These are phyloP conservation scores for Prionace glauca DNA, from an alignment of 2,797 vertebrate genomes.

Conservation along the genomic window DNA sequence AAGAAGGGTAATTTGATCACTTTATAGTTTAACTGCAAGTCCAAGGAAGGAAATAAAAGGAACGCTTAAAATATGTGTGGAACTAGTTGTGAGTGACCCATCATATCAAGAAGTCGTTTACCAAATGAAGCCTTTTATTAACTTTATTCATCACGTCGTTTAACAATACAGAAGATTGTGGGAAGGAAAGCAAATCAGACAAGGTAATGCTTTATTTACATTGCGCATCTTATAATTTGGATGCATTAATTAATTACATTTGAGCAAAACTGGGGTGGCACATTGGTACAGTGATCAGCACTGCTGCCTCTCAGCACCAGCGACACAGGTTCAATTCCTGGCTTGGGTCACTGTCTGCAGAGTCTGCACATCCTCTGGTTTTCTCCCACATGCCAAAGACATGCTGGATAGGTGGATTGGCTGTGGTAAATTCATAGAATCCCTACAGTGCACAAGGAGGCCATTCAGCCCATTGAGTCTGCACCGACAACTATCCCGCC, in stretches of 20 bases:
- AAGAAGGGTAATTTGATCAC: neutral
- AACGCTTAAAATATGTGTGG: neutral
- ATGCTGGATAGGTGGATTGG: too few species aligned
- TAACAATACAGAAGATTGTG: neutral
- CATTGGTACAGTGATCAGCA: too few species aligned
- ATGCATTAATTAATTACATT: neutral
- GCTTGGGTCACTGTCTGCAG: too few species aligned
- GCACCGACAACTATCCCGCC: too few species aligned
- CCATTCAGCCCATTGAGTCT: too few species aligned
- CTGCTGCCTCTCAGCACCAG: too few species aligned
- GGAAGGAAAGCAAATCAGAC: neutral
- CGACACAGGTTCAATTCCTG: too few species aligned
- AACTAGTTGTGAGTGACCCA: neutral
- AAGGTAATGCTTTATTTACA: neutral
- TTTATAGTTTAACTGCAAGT: neutral
- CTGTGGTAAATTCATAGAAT: too few species aligned
- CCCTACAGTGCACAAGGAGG: too few species aligned
- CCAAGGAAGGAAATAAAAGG: neutral
- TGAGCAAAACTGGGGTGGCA: neutral
- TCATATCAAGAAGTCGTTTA: neutral
- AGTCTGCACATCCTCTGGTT: too few species aligned
- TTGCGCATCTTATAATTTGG: neutral
- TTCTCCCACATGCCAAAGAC: too few species aligned
- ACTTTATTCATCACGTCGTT: neutral
- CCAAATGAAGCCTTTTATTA: neutral